Percentiles rank a stretch among this genome's conserved stretches.
Conservation (phyloP, 2,888 invertebrate species). For the Steinernema hermaphroditum region DNA sequence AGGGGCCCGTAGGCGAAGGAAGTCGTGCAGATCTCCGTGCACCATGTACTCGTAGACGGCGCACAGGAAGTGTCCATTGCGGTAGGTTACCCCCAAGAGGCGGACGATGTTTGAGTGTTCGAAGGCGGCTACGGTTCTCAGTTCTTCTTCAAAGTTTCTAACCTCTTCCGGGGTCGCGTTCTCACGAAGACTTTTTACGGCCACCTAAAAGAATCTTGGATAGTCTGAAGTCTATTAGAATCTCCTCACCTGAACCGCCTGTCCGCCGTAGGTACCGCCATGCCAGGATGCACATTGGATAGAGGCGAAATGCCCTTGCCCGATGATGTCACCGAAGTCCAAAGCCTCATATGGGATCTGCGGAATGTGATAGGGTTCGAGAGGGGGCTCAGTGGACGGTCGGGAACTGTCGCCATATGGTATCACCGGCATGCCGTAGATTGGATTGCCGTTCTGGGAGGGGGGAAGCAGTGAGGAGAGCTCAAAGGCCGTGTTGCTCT, state of each 20-base stretch:
- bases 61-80: constrained; percentile 37
- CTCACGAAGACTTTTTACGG: constrained; percentile 40
- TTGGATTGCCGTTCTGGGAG: constrained; percentile 36
- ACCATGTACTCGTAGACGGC: constrained; percentile 74
- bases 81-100: constrained; percentile 78
- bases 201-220: constrained; percentile 38
- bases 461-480: constrained; percentile 53
- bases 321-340: constrained; percentile 83
- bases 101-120: constrained; percentile 94
- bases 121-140: constrained; percentile 78
- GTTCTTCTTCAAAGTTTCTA: constrained; percentile 47
- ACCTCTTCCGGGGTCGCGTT: constrained; percentile 42
- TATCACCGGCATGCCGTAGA: constrained; percentile 14
- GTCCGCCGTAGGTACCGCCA: constrained; percentile 39
- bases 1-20: constrained; percentile 86
- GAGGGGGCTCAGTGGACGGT: constrained; percentile 47
- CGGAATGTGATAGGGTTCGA: constrained; percentile 57
- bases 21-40: constrained; percentile 92
- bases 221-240: neutral
- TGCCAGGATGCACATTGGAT: constrained; percentile 30
- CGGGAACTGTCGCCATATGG: constrained; percentile 41
- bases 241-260: constrained; percentile 34
- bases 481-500: constrained; percentile 38
- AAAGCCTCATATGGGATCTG: constrained; percentile 53
- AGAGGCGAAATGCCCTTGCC: constrained; percentile 89